A percentile compares a stretch with the other conserved stretches of the same genome.
These are phyloP conservation scores for Caenorhabditis zanzibari DNA, from an alignment of 2,888 invertebrate genomes.

Conservation along the genomic window DNA sequence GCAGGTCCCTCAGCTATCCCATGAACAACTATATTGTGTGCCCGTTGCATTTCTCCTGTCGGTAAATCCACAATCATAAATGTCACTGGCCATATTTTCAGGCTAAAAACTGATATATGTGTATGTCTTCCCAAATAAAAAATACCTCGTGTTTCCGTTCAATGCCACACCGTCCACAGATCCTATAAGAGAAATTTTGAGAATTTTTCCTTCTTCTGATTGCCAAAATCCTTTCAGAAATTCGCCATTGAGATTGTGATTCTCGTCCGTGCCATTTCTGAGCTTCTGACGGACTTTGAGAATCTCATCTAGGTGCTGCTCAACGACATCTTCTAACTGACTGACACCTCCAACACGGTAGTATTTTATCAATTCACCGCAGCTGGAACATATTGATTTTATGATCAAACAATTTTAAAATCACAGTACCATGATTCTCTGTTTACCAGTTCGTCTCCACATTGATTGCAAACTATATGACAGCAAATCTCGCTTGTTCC, in stretches of 20 bases:
- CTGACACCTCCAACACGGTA: too few relatives aligned
- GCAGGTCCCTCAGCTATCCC: not conserved
- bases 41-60: not conserved
- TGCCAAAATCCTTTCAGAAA: not conserved
- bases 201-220: not conserved
- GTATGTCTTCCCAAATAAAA: too few relatives aligned
- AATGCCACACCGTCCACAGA: not conserved
- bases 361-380: too few relatives aligned
- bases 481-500: too few relatives aligned
- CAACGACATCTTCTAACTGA: not conserved
- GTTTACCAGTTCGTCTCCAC: not conserved
- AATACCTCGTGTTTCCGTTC: not conserved
- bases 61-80: not conserved
- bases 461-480: not conserved
- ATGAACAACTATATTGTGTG: not conserved
- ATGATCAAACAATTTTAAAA: too few relatives aligned
- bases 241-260: not conserved
- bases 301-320: not conserved
- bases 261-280: not conserved
- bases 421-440: not conserved
- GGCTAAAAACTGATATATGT: too few relatives aligned
- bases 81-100: slow-evolving; percentile 17
- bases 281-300: not conserved
- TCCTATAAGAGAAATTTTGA: not conserved
- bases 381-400: too few relatives aligned